Percentiles rank a stretch among this genome's conserved stretches.
Conservation (phyloP, 2,888 invertebrate species). For the Diaphora mendica region DNA sequence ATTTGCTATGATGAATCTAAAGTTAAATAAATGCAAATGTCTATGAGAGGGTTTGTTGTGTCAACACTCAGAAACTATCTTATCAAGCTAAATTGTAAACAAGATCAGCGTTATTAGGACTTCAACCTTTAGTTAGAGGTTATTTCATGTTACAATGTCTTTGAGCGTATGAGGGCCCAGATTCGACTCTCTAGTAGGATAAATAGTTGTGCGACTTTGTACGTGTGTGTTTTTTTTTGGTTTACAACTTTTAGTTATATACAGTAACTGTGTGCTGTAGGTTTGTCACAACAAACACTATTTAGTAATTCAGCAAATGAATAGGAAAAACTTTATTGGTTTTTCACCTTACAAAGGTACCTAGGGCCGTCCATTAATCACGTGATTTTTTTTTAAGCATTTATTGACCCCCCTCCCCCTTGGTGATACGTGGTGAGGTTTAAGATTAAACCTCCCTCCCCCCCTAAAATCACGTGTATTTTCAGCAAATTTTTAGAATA, state of each 20-base stretch:
- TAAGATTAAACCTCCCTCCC: too few relatives aligned
- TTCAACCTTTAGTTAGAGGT: background rate
- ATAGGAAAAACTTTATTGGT: too few relatives aligned
- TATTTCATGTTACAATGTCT: too few relatives aligned
- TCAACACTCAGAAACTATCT: background rate
- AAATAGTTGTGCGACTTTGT: background rate
- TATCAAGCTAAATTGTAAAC: background rate
- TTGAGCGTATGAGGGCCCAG: background rate
- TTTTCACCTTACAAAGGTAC: too few relatives aligned
- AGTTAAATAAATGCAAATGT: conserved; percentile 2
- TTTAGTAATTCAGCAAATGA: too few relatives aligned
- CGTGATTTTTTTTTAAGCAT: too few relatives aligned
- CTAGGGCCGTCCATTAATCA: too few relatives aligned
- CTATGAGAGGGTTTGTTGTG: background rate
- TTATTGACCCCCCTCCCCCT: too few relatives aligned
- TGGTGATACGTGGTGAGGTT: too few relatives aligned
- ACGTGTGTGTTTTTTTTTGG: background rate
- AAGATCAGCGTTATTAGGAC: background rate
- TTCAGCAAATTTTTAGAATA: too few relatives aligned
- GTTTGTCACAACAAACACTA: background rate
- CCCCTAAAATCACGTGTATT: too few relatives aligned
- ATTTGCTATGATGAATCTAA: conserved; percentile 4
- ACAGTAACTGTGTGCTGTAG: background rate
- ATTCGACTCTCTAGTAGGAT: background rate
- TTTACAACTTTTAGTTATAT: background rate